Evolutionary conservation across 2,113 vertebrate genomes (phyloP).

Genomic region (Solea senegalensis): DNA sequence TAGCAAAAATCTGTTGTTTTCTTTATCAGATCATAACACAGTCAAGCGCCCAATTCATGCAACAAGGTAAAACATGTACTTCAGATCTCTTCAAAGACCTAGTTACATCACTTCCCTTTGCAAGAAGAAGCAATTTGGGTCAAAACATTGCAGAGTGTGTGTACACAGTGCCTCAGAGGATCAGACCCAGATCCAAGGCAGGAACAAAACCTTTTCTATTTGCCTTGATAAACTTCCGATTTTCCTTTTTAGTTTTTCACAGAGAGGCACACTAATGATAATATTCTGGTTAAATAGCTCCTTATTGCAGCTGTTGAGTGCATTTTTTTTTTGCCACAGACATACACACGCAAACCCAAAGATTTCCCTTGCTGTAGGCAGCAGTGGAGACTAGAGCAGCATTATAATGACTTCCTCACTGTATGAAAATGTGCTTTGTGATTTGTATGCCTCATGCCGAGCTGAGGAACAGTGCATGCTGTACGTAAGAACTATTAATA

Average conservation of each 20-base stretch:
- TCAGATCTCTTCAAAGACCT: slow-evolving; percentile 25
- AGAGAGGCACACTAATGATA: background rate
- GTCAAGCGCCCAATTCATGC: slow-evolving; percentile 12
- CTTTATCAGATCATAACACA: background rate
- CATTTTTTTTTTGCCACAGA: background rate
- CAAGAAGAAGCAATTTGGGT: slow-evolving; percentile 53
- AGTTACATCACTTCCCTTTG: slow-evolving; percentile 42
- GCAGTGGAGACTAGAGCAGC: slow-evolving; percentile 17
- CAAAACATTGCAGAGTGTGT: slow-evolving; percentile 46
- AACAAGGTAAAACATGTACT: slow-evolving; percentile 31
- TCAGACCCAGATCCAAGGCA: slow-evolving; percentile 54
- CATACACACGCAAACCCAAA: slow-evolving; percentile 24
- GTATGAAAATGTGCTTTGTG: slow-evolving; percentile 46
- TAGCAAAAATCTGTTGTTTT: slow-evolving; percentile 1
- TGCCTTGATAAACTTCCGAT: slow-evolving; percentile 14
- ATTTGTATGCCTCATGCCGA: slow-evolving; percentile 39
- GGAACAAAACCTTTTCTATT: slow-evolving; percentile 30
- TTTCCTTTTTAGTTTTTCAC: slow-evolving; percentile 13
- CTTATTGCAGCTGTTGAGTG: slow-evolving; percentile 26
- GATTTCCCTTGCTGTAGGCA: slow-evolving; percentile 42
- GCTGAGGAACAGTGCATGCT: slow-evolving; percentile 28
- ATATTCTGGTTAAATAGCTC: slow-evolving; percentile 9
- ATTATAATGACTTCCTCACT: slow-evolving; percentile 49
- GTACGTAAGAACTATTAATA: slow-evolving; percentile 40
- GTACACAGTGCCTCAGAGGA: slow-evolving; percentile 47